Conservation (phyloP, 2,113 vertebrate genomes). For the Antechinus flavipes region DNA sequence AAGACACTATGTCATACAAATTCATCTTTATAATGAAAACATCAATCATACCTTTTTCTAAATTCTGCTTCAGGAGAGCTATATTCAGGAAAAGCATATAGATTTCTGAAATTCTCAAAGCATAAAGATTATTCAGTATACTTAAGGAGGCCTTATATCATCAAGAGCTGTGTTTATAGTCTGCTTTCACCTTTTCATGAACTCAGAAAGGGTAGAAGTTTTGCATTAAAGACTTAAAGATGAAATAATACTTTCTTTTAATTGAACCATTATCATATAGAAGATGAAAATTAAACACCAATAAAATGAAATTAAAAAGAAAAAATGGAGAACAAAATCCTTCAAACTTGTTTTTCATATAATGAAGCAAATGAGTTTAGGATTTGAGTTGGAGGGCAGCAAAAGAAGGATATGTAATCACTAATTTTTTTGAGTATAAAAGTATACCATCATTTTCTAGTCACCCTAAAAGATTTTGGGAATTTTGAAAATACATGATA, state of each 20-base stretch:
- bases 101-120: constrained; percentile 39
- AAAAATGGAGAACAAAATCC: not conserved
- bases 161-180: not conserved
- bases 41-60: constrained; percentile 32
- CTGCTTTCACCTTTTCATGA: constrained; percentile 55
- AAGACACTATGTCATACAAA: constrained; percentile 46
- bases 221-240: constrained; percentile 5
- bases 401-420: not conserved
- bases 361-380: not conserved
- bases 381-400: not conserved
- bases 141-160: constrained; percentile 32
- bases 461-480: not conserved
- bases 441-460: not conserved
- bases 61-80: not conserved
- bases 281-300: not conserved
- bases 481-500: not conserved
- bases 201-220: constrained; percentile 32
- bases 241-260: not conserved
- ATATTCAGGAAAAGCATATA: constrained; percentile 12
- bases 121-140: constrained; percentile 25
- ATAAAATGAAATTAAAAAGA: not conserved
- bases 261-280: not conserved
- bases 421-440: not conserved
- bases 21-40: constrained; percentile 62
- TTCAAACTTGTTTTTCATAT: not conserved